Evolutionary conservation across 2,113 vertebrate species (phyloP).

Genomic region (Odobenus rosmarus): DNA sequence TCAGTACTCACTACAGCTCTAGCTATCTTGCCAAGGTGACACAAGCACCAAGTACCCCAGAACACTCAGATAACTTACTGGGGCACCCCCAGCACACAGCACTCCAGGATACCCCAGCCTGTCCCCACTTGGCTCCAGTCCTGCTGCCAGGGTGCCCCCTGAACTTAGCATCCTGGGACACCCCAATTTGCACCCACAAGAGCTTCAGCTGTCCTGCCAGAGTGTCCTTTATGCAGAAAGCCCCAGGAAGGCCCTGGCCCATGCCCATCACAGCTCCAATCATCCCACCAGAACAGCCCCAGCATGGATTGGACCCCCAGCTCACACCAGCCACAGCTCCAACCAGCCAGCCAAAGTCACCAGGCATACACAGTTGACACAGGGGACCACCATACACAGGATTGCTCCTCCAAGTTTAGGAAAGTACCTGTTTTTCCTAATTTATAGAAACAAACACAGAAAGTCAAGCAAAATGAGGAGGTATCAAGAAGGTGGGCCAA

Average conservation of each 20-base stretch:
- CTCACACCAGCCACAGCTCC: background rate
- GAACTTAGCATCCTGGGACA: background rate
- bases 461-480: background rate
- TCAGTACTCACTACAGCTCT: background rate
- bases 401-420: background rate
- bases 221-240: background rate
- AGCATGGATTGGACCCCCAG: background rate
- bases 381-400: background rate
- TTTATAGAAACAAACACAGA: background rate
- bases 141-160: background rate
- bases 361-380: background rate
- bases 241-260: background rate
- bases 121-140: background rate
- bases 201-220: background rate
- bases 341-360: background rate
- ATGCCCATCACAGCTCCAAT: background rate
- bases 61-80: background rate
- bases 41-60: background rate
- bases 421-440: background rate
- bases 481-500: background rate
- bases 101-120: background rate
- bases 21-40: background rate
- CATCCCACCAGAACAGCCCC: background rate
- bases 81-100: background rate
- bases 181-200: background rate